Percentiles rank a stretch among this genome's conserved stretches.
phyloP scores from a whole-genome alignment of 2,797 vertebrate genomes.

The Podargus strigoides region DNA sequence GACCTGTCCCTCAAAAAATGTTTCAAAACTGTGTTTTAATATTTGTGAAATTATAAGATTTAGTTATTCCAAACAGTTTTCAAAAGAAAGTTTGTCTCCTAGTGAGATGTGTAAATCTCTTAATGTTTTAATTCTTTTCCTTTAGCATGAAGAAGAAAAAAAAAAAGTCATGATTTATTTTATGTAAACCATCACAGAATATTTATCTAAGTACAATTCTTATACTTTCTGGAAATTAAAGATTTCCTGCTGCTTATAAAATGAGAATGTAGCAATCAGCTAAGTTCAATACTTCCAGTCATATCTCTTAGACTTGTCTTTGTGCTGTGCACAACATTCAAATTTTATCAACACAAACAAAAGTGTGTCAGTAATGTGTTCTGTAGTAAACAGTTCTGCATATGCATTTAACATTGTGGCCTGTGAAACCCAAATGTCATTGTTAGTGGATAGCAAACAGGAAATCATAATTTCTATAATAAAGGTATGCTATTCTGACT shows the following conservation, averaged over 20 bases:
- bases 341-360: neutral
- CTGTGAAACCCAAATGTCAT: neutral
- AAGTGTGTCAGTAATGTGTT: neutral
- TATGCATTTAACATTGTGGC: neutral
- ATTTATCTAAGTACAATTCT: neutral
- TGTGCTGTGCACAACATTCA: neutral
- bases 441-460: neutral
- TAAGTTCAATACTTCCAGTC: neutral
- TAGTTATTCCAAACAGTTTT: constrained; percentile 4
- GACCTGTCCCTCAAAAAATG: neutral
- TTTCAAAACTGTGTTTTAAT: neutral
- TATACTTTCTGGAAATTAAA: neutral
- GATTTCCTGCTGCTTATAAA: neutral
- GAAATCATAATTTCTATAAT: neutral
- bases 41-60: neutral
- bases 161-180: neutral
- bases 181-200: neutral
- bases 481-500: neutral
- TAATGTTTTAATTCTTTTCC: neutral
- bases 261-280: neutral
- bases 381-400: neutral
- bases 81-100: neutral
- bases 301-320: neutral
- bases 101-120: neutral
- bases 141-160: neutral